Evolutionary conservation across 2,888 invertebrate species (phyloP).

Genomic region (Lasioglossum morio): DNA sequence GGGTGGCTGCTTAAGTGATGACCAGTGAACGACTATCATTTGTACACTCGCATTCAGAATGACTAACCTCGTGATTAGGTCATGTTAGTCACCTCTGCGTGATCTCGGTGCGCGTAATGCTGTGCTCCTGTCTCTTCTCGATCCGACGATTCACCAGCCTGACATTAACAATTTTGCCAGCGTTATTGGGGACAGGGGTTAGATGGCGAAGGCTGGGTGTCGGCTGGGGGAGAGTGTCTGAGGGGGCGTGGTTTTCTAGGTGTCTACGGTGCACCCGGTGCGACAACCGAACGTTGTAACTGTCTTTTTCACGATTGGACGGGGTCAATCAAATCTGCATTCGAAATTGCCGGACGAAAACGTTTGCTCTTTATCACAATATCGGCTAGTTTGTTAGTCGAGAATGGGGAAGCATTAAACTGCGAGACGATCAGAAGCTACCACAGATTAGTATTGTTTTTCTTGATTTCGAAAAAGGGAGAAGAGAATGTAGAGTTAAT

Average conservation of each 20-base stretch:
- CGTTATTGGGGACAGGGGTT: slow-evolving; percentile 18
- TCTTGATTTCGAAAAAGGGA: slow-evolving; percentile 1
- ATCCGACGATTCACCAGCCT: slow-evolving; percentile 90
- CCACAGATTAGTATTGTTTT: not conserved
- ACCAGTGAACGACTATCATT: slow-evolving; percentile 31
- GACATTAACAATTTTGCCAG: slow-evolving; percentile 75
- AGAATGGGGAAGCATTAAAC: not conserved
- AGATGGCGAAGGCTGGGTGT: not conserved
- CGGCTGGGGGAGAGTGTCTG: not conserved
- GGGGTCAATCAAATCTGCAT: not conserved
- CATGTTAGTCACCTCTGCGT: slow-evolving; percentile 87
- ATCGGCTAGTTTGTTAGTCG: not conserved
- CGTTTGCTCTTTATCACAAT: not conserved
- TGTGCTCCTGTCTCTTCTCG: slow-evolving; percentile 89
- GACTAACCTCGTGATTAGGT: slow-evolving; percentile 69
- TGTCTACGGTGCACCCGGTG: not conserved
- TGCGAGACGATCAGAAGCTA: not conserved
- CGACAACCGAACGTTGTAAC: slow-evolving; percentile 45
- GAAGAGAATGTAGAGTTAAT: slow-evolving; percentile 29
- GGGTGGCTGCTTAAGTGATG: slow-evolving; percentile 1
- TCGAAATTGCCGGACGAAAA: not conserved
- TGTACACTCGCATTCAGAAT: slow-evolving; percentile 60
- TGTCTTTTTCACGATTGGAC: slow-evolving; percentile 53
- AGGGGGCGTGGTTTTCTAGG: not conserved
- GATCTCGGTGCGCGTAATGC: slow-evolving; percentile 89